Base-by-base conservation (phyloP, 2,888 invertebrate genomes). In the Mesorhabditis sp. region DNA sequence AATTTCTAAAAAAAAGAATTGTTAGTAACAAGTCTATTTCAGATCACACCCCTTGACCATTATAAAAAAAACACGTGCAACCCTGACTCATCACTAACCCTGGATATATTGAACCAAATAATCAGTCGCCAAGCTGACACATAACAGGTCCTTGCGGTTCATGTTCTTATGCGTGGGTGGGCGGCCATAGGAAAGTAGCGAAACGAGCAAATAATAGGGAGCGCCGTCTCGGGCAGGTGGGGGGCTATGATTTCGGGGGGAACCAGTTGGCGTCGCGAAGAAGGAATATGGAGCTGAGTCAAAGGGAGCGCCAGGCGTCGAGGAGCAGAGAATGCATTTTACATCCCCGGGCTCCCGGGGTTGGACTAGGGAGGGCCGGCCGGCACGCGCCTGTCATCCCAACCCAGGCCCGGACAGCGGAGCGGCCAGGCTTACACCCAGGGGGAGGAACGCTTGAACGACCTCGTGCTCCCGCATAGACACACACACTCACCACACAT, bases 1-100 rank as follows among this genome's bases (percentile, higher is more conserved):
- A 87, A 96, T 93, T 88, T 95, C 96, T 96, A 90, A 67, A 83
- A 79, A 69, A 68, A 42, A 70, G 13, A n/a, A 45, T 50, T 50
- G n/a, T 13, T 50, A 50, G 7, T 2, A 50, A 13, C 1, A 50
- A 50, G n/a, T 13, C n/a, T 50, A 50, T 50, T n/a, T 13, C 7
- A 50, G n/a, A 50, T 50, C 28, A 28, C 28, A 28, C 28, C 28
- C 28, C 28, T 28, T 28, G 28, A 28, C 28, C 28, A 28, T 28
- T 2, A 28, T 28, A 28, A 28, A 28, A 28, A 28, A 28, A 28
- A 28, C 28, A 28, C 28, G 28, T 28, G 28, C 28, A 28, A 28
- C 28, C 2, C 28, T 28, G 28, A 28, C 28, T 28, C 28, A 28
- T 28, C 28, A 28, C 28, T 28, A 28, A 50, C 58, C 58, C n/a